phyloP scores from a whole-genome alignment of 2,888 invertebrate genomes.

The Ichneumoninae sp. region DNA sequence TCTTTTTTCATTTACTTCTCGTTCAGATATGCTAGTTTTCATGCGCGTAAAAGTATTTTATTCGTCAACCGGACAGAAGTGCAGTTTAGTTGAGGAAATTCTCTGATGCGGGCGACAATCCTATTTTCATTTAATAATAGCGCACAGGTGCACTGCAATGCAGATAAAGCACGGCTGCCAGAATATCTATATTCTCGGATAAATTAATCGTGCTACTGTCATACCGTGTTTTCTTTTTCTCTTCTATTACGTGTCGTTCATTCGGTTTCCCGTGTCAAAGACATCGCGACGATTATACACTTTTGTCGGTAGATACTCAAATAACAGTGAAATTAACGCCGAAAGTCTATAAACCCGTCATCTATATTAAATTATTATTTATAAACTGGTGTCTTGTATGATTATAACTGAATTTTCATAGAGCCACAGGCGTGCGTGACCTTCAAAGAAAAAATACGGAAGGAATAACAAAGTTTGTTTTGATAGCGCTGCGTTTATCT shows the following conservation, averaged over 20 bases:
- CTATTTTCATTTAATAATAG: background rate
- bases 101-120: background rate
- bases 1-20: too few relatives aligned
- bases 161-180: background rate
- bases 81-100: background rate
- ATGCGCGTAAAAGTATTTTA: background rate
- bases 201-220: background rate
- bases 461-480: conserved; percentile 4
- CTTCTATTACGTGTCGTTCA: background rate
- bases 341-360: background rate
- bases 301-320: background rate
- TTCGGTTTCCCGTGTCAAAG: background rate
- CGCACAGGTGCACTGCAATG: conserved; percentile 5
- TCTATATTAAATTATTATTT: too few relatives aligned
- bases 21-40: too few relatives aligned
- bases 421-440: background rate
- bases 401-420: background rate
- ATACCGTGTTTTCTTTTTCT: background rate
- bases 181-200: background rate
- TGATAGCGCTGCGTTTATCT: background rate
- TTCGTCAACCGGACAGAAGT: background rate
- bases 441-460: background rate
- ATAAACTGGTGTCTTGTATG: background rate
- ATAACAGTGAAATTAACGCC: background rate
- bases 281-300: background rate